Conservation (phyloP, 2,888 invertebrate genomes). For the Pteria penguin region DNA sequence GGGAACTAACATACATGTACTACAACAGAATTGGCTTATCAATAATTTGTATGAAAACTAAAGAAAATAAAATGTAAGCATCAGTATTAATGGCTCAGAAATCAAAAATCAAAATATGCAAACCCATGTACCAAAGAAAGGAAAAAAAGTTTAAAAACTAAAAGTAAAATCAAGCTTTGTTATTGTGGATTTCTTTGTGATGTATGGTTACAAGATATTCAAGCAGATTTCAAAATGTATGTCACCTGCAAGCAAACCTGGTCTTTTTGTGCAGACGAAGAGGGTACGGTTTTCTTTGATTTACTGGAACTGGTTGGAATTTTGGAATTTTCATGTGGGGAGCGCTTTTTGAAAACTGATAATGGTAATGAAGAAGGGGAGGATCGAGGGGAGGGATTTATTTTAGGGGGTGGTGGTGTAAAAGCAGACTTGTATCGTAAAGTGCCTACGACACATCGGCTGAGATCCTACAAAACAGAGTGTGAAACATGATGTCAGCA, state of each 20-base stretch:
- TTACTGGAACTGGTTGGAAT: not conserved
- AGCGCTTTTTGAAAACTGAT: conserved; percentile 39
- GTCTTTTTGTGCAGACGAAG: not conserved
- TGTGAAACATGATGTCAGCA: conserved; percentile 14
- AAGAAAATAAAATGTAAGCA: no score
- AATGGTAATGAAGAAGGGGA: conserved; percentile 39
- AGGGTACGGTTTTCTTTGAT: not conserved
- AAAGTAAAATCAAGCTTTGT: no score
- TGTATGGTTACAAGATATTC: no score
- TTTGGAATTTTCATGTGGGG: conserved; percentile 14
- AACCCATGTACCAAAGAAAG: no score
- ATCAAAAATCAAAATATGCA: no score
- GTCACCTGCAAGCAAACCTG: not conserved
- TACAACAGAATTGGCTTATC: no score
- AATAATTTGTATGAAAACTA: no score
- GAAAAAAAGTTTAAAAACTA: no score
- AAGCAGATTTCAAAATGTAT: not conserved
- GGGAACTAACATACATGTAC: no score
- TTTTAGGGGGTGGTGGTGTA: conserved; percentile 64
- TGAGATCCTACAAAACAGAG: conserved; percentile 54
- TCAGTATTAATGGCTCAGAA: no score
- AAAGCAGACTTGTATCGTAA: conserved; percentile 61
- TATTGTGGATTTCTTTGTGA: no score
- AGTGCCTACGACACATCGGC: conserved; percentile 50
- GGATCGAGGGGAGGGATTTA: conserved; percentile 26